Base-by-base conservation (phyloP, 2,888 invertebrate genomes). In the Pristionchus fissidentatus region DNA sequence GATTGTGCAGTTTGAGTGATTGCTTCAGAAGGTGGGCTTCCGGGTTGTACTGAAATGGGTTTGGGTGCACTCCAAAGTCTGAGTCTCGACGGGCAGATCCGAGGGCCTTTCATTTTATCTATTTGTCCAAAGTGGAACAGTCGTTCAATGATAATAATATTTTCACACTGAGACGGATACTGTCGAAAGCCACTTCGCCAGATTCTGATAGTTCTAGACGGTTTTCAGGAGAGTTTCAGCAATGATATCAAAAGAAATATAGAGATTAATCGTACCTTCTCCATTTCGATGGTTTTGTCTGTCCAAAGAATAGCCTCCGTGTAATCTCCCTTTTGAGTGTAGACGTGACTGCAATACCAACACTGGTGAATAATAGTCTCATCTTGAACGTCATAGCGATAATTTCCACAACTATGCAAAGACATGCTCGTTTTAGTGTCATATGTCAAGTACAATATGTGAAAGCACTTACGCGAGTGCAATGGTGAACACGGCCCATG, bases 381-480 rank as follows among this genome's bases (percentile, higher is more conserved):
- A n/a, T n/a, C n/a, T n/a, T n/a, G n/a, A n/a, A n/a, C n/a, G n/a
- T n/a, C n/a, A n/a, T n/a, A n/a, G n/a, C n/a, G n/a, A n/a, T n/a
- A n/a, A n/a, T n/a, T n/a, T n/a, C n/a, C n/a, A n/a, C n/a, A n/a
- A n/a, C n/a, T n/a, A n/a, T n/a, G n/a, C n/a, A n/a, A n/a, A n/a
- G n/a, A n/a, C n/a, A n/a, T n/a, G n/a, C n/a, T n/a, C n/a, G n/a
- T n/a, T n/a, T n/a, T n/a, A n/a, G n/a, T n/a, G n/a, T n/a, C n/a
- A n/a, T n/a, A n/a, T n/a, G n/a, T n/a, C n/a, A n/a, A n/a, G n/a
- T n/a, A n/a, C n/a, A n/a, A n/a, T n/a, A n/a, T n/a, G n/a, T n/a
- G n/a, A n/a, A n/a, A n/a, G n/a, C n/a, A 57, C 79, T 38, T 10
- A 79, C 79, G 38, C 79, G 26, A 79, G 79, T 3, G 79, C 79